Evolutionary conservation across 2,888 invertebrate genomes (phyloP).

Genomic region (Hemistola chrysoprasaria): DNA sequence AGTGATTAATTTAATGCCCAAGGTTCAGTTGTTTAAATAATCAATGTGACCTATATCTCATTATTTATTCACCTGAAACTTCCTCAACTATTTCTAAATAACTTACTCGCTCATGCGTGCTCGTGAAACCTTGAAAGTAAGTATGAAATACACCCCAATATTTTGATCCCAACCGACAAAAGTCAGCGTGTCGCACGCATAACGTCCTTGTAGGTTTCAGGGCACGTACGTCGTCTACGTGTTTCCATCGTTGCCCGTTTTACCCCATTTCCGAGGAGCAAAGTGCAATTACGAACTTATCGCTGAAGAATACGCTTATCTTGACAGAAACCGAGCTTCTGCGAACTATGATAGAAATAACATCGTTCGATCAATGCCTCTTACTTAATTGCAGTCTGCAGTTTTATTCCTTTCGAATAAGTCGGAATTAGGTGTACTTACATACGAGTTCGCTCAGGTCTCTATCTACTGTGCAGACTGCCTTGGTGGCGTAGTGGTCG

Average conservation of each 20-base stretch:
- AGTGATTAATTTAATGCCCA: too few relatives aligned
- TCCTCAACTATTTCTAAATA: constrained; percentile 9
- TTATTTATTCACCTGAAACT: not conserved
- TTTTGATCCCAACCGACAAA: constrained; percentile 42
- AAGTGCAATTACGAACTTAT: constrained; percentile 74
- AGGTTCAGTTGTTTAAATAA: too few relatives aligned
- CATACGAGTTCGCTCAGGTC: too few relatives aligned
- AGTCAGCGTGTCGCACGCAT: constrained; percentile 45
- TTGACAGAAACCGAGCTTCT: constrained; percentile 9
- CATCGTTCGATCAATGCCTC: too few relatives aligned
- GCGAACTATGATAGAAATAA: constrained; percentile 43
- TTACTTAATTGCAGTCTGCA: too few relatives aligned
- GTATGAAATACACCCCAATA: constrained; percentile 44
- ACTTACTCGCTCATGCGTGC: constrained; percentile 11
- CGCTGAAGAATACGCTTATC: constrained; percentile 45
- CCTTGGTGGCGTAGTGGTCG: too few relatives aligned
- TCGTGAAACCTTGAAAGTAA: constrained; percentile 22
- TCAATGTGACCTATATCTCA: too few relatives aligned
- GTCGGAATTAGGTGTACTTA: too few relatives aligned
- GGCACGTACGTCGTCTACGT: constrained; percentile 60
- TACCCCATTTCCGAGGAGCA: constrained; percentile 61
- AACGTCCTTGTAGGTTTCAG: constrained; percentile 56
- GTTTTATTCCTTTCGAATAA: too few relatives aligned
- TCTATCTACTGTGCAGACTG: too few relatives aligned
- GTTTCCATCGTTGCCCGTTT: constrained; percentile 53